phyloP scores from a whole-genome alignment of 2,888 invertebrate species.

The Leptinotarsa haldemani region DNA sequence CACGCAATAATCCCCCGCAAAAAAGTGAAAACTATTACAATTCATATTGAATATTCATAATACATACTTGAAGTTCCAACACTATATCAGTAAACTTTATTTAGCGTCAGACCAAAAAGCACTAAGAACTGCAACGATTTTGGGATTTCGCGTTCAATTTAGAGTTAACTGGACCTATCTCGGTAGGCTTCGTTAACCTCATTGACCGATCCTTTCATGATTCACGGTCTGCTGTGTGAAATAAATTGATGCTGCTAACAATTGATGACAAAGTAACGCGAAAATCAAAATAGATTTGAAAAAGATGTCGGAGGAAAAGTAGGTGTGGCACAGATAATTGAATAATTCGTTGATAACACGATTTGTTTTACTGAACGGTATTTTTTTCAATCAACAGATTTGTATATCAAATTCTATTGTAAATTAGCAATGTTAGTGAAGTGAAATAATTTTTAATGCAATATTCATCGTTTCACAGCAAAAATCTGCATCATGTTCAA shows the following conservation, averaged over 20 bases:
- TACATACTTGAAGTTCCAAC: neutral
- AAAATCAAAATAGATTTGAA: too few species aligned
- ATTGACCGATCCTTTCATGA: constrained; percentile 18
- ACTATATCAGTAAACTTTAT: too few species aligned
- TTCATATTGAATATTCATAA: neutral
- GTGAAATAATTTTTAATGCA: too few species aligned
- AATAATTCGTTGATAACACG: too few species aligned
- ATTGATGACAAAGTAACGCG: neutral
- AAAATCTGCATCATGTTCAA: neutral
- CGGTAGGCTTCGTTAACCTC: constrained; percentile 13
- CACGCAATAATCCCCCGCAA: too few species aligned
- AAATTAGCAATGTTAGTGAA: too few species aligned
- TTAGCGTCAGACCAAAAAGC: neutral
- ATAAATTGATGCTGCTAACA: constrained; percentile 2
- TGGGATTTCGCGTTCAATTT: neutral
- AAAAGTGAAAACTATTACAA: too few species aligned
- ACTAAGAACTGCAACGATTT: constrained; percentile 1
- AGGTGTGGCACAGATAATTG: too few species aligned
- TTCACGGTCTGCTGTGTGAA: neutral
- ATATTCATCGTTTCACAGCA: neutral
- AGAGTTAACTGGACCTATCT: neutral
- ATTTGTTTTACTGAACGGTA: too few species aligned
- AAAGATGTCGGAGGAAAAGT: too few species aligned
- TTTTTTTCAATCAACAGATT: too few species aligned
- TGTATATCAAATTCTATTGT: too few species aligned